Evolutionary conservation across 2,113 vertebrate genomes (phyloP), one percentile per base, ranked within the genome.

Genomic region (Corydoras sp.): DNA sequence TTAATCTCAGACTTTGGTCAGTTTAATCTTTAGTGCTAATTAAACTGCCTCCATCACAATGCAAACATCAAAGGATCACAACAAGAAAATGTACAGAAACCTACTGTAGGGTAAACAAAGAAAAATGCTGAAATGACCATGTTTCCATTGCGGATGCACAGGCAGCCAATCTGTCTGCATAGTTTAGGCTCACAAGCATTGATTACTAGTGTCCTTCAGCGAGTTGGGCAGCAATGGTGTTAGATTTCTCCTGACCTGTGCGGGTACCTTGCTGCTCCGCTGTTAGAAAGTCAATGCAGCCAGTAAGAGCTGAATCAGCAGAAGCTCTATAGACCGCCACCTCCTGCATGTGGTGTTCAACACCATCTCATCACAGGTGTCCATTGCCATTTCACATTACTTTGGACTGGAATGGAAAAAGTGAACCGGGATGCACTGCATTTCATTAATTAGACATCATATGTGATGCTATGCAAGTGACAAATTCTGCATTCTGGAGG

Each of bases 291-390:
- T 75, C 69, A 56, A 75, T 80, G 75, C 64, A 61, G 72, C 32
- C 62, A 56, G 56, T 64, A 74, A n/a, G 48, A 70, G 75, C 79
- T 77, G 76, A 80, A 62, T 80, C 79, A 80, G 79, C 79, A 80
- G 63, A 62, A 80, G 15, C 51, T 32, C 48, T 55, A 24, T 24
- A 24, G 18, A 24, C 18, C 18, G 68, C 24, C 69, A 29, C 7
- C 12, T 60, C 68, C 64, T 67, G 61, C 67, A 56, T 55, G 29
- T 69, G 68, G 71, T 18, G 5, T 14, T 69, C 12, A 11, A 13
- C 9, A 24, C 43, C 30, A 65, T 61, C 61, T 64, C 54, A 31
- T 73, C 32, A 69, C 35, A 75, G 65, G 60, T 66, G 64, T 3
- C 29, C 29, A 30, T 68, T 15, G 53, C 66, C 60, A 54, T 58